Base-by-base conservation (phyloP, 2,888 invertebrate species). In the Phrixothrix hirtus region DNA sequence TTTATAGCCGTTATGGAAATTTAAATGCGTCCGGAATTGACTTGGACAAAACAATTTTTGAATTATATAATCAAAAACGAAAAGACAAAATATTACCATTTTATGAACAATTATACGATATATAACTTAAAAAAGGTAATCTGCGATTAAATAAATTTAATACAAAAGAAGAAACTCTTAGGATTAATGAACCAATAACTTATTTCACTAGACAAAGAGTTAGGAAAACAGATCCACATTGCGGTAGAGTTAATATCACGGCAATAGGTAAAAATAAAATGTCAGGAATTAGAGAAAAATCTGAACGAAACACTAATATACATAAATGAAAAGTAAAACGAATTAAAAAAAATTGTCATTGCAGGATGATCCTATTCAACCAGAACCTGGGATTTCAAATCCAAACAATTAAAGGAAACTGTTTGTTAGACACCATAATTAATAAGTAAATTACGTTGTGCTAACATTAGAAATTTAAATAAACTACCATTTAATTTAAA, bases 11-110 rank as follows among this genome's bases (percentile, higher is more conserved):
- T 1, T 57, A 58, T 34, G 56, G 60, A 10, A 55, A 61, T 39
- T 36, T 61, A 17, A 58, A 59, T 21, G 45, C 56, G 9, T 59
- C 60, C 31, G 58, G 57, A 51, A 41, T 62, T 12, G 51, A 61
- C 16, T 31, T 59, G 37, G 38, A 55, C 16, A 16, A 41, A 38
- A 56, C 50, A 7, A 47, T 61, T 15, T 62, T 58, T 21, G 52
- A 61, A 49, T 14, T 11, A 2, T 57, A 61, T 31, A 58, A 61
- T 29, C 32, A 58, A 34, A 62, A 60, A 47, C 17, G 59, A 26
- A 59, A 57, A 54, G 38, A 31, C 2, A 57, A 61, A 55, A 15
- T 61, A 12, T 12, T 62, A 12, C 56, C 59, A 5, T 57, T 59
- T 38, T 57, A 45, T 17, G 54, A 54, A 37, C n/a, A n/a, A n/a